Conservation (phyloP, 2,888 invertebrate species). For the Cheilosia soror region DNA sequence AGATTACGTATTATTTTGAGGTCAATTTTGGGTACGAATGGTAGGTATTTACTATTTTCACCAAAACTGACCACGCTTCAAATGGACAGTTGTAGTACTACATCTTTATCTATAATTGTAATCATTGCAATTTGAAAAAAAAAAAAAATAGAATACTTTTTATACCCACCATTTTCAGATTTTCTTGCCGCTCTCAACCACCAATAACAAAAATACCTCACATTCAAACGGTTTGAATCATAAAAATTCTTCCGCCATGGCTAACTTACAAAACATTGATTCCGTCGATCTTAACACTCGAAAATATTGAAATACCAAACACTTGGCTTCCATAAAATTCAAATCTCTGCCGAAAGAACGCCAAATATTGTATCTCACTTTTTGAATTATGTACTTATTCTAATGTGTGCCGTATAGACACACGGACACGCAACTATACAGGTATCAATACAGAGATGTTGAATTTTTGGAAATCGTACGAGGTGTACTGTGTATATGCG, state of each 20-base stretch:
- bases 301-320: conserved; percentile 47
- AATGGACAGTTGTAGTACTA: background rate
- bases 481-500: conserved; percentile 23
- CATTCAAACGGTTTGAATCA: conserved; percentile 15
- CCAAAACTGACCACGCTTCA: too few species aligned
- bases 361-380: conserved; percentile 18
- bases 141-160: background rate
- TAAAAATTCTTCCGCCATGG: conserved; percentile 21
- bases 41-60: too few species aligned
- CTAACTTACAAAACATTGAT: conserved; percentile 1
- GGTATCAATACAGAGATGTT: background rate
- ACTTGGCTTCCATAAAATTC: conserved; percentile 42
- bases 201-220: background rate
- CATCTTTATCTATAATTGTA: too few species aligned
- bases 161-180: background rate
- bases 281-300: conserved; percentile 11
- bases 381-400: conserved; percentile 24
- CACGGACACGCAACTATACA: background rate
- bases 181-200: background rate
- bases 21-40: too few species aligned
- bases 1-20: too few species aligned
- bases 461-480: conserved; percentile 30
- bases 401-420: background rate
- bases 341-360: background rate
- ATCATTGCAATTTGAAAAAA: background rate